Evolutionary conservation across 2,888 invertebrate species (phyloP).

Genomic region (Caradrina clavipalpis): DNA sequence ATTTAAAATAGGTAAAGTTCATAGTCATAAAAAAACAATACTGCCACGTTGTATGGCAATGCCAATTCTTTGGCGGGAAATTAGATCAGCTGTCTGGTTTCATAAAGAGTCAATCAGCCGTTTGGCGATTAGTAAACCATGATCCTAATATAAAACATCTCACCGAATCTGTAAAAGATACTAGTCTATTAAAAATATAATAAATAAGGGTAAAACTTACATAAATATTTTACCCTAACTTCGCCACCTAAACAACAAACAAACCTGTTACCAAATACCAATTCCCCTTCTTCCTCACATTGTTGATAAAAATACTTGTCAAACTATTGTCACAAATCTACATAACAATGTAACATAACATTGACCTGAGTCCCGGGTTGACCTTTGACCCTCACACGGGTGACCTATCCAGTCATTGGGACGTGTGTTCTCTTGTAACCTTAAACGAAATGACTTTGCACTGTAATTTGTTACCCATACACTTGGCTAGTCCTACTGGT

Average conservation of each 20-base stretch:
- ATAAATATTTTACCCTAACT: neutral
- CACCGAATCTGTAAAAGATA: too few relatives aligned
- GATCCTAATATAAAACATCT: too few relatives aligned
- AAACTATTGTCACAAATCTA: constrained; percentile 76
- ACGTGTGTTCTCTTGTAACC: constrained; percentile 80
- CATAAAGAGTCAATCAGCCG: too few relatives aligned
- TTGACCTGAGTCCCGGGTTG: constrained; percentile 80
- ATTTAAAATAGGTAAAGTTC: too few relatives aligned
- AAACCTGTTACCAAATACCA: constrained; percentile 13
- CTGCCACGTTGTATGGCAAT: too few relatives aligned
- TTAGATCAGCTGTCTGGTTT: too few relatives aligned
- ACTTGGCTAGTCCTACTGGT: constrained; percentile 47
- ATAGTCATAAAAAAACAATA: too few relatives aligned
- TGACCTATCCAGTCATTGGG: constrained; percentile 83
- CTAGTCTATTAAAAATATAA: neutral
- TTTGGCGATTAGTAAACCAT: too few relatives aligned
- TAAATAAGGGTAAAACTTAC: neutral
- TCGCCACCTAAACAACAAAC: neutral
- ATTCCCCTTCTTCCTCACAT: constrained; percentile 39
- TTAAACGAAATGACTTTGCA: constrained; percentile 63
- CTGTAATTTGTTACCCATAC: constrained; percentile 9
- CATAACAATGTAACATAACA: constrained; percentile 87
- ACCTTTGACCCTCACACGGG: constrained; percentile 77
- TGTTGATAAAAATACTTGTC: constrained; percentile 75
- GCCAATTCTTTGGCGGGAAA: too few relatives aligned